These are phyloP conservation scores for Maniola jurtina DNA, from an alignment of 1,140 invertebrate genomes.

Conservation along the genomic window DNA sequence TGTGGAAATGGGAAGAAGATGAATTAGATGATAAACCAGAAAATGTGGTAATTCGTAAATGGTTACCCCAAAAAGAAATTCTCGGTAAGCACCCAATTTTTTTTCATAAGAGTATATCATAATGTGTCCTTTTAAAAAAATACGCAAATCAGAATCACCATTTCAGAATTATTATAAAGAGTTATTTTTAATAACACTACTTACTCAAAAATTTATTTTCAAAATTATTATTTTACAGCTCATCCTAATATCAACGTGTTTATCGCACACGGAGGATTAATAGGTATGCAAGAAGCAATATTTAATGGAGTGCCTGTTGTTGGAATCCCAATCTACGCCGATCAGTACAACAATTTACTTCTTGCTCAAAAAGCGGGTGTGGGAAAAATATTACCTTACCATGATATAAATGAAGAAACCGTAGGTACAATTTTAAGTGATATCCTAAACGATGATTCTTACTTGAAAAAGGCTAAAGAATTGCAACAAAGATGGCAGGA, in stretches of 20 bases:
- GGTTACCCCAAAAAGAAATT: conserved; percentile 86
- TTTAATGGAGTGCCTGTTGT: conserved; percentile 83
- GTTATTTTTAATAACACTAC: too few relatives aligned
- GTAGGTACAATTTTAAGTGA: conserved; percentile 44
- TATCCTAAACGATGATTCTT: conserved; percentile 51
- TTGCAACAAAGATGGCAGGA: conserved; percentile 77
- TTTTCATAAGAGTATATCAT: too few relatives aligned
- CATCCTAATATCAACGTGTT: conserved; percentile 78
- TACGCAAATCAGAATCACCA: too few relatives aligned
- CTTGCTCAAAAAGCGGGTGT: conserved; percentile 69
- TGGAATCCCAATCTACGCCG: conserved; percentile 83
- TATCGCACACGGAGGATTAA: conserved; percentile 84
- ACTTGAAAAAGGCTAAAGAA: conserved; percentile 59
- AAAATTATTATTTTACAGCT: too few relatives aligned
- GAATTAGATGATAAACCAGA: conserved; percentile 72
- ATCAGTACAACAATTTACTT: conserved; percentile 80
- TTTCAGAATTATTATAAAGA: too few relatives aligned
- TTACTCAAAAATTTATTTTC: too few relatives aligned
- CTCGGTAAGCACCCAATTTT: conserved; percentile 25
- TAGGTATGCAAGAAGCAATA: conserved; percentile 83
- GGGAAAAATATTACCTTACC: conserved; percentile 59
- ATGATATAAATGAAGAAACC: conserved; percentile 58
- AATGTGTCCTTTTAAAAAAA: too few relatives aligned
- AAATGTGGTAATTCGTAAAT: conserved; percentile 82
- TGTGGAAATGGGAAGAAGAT: conserved; percentile 85